Evolutionary conservation across 2,797 vertebrate species (phyloP).

Genomic region (Parauchenoglanis ngamensis): DNA sequence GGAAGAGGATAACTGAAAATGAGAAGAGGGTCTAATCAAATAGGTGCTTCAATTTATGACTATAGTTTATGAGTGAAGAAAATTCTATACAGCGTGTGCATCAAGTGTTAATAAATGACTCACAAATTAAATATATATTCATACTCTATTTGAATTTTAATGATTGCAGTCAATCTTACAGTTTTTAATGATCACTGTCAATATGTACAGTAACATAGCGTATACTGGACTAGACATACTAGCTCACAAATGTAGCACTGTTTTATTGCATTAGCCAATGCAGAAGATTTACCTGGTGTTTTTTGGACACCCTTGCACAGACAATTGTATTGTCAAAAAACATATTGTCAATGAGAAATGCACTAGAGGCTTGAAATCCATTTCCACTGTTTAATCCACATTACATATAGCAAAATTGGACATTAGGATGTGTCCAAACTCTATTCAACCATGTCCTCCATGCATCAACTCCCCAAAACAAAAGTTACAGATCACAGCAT

Average conservation of each 20-base stretch:
- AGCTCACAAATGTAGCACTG: not conserved
- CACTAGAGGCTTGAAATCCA: not conserved
- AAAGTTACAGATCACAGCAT: not conserved
- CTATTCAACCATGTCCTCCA: not conserved
- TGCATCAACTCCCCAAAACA: not conserved
- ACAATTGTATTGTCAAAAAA: not conserved
- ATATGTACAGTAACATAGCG: not conserved
- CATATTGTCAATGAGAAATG: not conserved
- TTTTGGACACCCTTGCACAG: not conserved
- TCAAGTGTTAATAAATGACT: not conserved
- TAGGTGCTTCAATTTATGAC: not conserved
- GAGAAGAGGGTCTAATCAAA: not conserved
- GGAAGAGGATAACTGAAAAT: not conserved
- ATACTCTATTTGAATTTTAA: not conserved
- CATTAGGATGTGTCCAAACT: not conserved
- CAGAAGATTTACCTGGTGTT: not conserved
- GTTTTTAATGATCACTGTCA: not conserved
- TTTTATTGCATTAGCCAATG: not conserved
- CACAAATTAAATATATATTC: not conserved
- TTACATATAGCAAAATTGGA: not conserved
- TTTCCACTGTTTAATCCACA: not conserved
- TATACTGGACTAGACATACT: not conserved
- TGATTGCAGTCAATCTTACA: not conserved
- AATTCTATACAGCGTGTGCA: not conserved
- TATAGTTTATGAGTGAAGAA: not conserved